Conservation (phyloP, 2,797 vertebrate species). For the Ceyx erithaca region DNA sequence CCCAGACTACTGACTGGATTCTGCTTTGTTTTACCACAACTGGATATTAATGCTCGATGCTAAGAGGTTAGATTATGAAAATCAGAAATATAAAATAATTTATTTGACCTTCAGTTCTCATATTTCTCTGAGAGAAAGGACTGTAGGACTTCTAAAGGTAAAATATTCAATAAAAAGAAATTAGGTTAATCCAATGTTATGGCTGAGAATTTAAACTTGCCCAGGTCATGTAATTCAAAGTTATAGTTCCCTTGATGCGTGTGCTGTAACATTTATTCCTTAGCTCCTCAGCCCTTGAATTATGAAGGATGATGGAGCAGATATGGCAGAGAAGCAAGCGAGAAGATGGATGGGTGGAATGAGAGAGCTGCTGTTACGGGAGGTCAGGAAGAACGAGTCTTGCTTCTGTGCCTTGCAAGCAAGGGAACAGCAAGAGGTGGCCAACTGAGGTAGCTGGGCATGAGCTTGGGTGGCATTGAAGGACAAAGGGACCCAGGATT, state of each 20-base stretch:
- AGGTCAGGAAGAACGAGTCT: neutral
- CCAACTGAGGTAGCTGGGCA: neutral
- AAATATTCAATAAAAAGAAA: constrained; percentile 66
- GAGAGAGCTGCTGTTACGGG: neutral
- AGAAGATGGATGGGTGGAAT: neutral
- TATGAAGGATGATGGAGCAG: constrained; percentile 5
- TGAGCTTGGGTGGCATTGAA: neutral
- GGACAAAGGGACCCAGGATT: neutral
- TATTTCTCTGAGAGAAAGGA: constrained; percentile 36
- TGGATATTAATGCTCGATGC: constrained; percentile 11
- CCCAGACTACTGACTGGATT: constrained; percentile 3
- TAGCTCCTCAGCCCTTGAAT: constrained; percentile 29
- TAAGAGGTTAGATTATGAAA: constrained; percentile 57
- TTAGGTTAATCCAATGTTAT: constrained; percentile 71
- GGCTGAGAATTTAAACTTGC: constrained; percentile 65
- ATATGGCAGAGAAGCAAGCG: neutral
- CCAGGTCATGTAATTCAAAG: constrained; percentile 60
- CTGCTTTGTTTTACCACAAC: constrained; percentile 22
- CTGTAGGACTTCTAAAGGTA: constrained; percentile 51
- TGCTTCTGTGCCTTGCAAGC: neutral
- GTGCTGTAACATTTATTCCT: constrained; percentile 42
- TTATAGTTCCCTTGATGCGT: constrained; percentile 53
- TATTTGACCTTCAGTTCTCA: constrained; percentile 61
- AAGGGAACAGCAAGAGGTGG: neutral
- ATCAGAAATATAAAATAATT: constrained; percentile 65